phyloP scores from a whole-genome alignment of 2,113 vertebrate genomes.

The Pionites leucogaster region DNA sequence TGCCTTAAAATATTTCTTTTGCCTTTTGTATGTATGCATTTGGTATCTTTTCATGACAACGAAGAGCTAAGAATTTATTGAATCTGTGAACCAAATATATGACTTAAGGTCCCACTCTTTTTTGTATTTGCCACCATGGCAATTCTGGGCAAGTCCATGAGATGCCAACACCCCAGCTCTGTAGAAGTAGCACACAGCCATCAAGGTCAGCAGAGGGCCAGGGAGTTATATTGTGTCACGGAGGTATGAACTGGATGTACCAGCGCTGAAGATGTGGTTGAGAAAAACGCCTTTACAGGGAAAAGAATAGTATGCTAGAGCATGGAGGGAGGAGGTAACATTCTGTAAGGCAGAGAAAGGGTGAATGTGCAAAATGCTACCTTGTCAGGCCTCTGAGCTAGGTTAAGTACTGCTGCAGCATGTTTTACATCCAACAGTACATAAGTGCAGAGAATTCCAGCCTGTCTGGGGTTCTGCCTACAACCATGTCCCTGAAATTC shows the following conservation, averaged over 20 bases:
- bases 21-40: neutral
- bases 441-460: neutral
- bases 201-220: accelerated
- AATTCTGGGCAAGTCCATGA: neutral
- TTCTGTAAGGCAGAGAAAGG: neutral
- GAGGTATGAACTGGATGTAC: neutral
- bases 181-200: neutral
- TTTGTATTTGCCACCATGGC: neutral
- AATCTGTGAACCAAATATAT: neutral
- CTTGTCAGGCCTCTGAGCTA: neutral
- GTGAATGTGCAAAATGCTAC: neutral
- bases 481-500: neutral
- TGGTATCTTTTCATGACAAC: neutral
- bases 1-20: neutral
- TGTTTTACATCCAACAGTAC: neutral
- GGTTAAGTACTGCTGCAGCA: neutral
- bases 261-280: neutral
- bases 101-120: neutral
- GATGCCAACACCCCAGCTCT: neutral
- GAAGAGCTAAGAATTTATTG: neutral
- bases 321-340: neutral
- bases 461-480: neutral
- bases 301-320: accelerated
- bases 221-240: neutral
- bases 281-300: neutral